phyloP scores from a whole-genome alignment of 2,797 vertebrate genomes.

The Gobionotothen gibberifrons region DNA sequence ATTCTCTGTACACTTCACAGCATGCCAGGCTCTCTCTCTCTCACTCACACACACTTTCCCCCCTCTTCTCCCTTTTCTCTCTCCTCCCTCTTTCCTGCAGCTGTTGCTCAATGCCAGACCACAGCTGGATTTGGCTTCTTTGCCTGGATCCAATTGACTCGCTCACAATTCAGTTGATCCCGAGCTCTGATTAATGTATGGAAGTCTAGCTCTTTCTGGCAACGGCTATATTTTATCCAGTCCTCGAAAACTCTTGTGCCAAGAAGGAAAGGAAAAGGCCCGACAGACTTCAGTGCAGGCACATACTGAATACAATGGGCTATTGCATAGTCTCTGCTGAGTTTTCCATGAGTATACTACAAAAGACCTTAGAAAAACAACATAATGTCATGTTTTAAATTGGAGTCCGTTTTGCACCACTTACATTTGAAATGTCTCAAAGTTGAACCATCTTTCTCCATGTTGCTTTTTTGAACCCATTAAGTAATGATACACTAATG shows the following conservation, averaged over 20 bases:
- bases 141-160: slow-evolving; percentile 54
- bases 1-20: slow-evolving; percentile 14
- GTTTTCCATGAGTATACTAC: slow-evolving; percentile 13
- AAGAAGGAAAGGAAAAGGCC: slow-evolving; percentile 28
- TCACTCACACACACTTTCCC: background rate
- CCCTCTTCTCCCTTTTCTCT: slow-evolving; percentile 3
- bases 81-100: slow-evolving; percentile 37
- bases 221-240: slow-evolving; percentile 53
- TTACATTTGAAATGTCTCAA: background rate
- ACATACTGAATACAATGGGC: slow-evolving; percentile 13
- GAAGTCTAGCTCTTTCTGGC: slow-evolving; percentile 47
- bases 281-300: slow-evolving; percentile 16
- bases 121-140: slow-evolving; percentile 60
- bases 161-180: slow-evolving; percentile 56
- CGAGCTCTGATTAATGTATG: slow-evolving; percentile 49
- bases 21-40: background rate
- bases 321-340: slow-evolving; percentile 17
- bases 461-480: background rate
- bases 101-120: slow-evolving; percentile 52
- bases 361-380: background rate
- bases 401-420: background rate
- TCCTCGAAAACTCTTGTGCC: slow-evolving; percentile 18
- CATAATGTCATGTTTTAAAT: background rate
- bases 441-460: background rate
- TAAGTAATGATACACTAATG: background rate